Conservation (phyloP, 92 coral and sea anemone genomes). For the Bergia puertoricense region DNA sequence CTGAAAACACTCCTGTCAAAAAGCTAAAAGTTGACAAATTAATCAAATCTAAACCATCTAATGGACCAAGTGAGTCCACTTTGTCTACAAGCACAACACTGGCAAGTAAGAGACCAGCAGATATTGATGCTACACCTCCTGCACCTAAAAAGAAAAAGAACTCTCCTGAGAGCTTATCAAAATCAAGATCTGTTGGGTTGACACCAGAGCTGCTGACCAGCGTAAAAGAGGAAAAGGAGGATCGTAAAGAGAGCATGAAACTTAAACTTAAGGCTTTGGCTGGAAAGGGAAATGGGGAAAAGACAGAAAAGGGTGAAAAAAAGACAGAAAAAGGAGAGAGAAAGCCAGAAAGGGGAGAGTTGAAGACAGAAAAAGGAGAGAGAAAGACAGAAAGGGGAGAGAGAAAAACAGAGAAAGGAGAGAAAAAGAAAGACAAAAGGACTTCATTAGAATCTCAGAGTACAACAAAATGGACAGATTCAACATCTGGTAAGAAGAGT, state of each 20-base stretch:
- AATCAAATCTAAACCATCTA: conserved; percentile 48
- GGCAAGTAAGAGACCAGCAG: conserved; percentile 39
- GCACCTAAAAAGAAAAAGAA: conserved; percentile 63
- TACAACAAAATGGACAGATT: conserved; percentile 35
- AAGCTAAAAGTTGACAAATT: conserved; percentile 50
- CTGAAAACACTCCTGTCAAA: conserved; percentile 53
- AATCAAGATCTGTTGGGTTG: conserved; percentile 61
- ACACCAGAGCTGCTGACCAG: conserved; percentile 61
- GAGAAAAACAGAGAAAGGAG: conserved; percentile 41
- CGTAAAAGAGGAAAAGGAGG: conserved; percentile 59
- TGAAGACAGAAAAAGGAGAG: conserved; percentile 38
- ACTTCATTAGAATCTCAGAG: not conserved
- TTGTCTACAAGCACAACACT: conserved; percentile 26
- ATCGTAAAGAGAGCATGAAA: conserved; percentile 74
- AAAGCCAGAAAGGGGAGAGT: conserved; percentile 27
- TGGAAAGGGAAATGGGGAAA: conserved; percentile 53
- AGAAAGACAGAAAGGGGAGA: conserved; percentile 46
- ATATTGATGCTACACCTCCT: conserved; percentile 23
- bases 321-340: not conserved
- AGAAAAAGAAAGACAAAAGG: conserved; percentile 44
- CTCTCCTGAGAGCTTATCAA: conserved; percentile 35
- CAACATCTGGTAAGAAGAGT: conserved; percentile 20
- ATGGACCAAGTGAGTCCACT: conserved; percentile 20
- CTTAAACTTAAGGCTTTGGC: conserved; percentile 84
- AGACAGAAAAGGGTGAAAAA: conserved; percentile 39